A percentile compares a stretch with the other conserved stretches of the same genome.
Evolutionary conservation across 2,888 invertebrate species (phyloP).

Genomic region (Nomada ruficornis): DNA sequence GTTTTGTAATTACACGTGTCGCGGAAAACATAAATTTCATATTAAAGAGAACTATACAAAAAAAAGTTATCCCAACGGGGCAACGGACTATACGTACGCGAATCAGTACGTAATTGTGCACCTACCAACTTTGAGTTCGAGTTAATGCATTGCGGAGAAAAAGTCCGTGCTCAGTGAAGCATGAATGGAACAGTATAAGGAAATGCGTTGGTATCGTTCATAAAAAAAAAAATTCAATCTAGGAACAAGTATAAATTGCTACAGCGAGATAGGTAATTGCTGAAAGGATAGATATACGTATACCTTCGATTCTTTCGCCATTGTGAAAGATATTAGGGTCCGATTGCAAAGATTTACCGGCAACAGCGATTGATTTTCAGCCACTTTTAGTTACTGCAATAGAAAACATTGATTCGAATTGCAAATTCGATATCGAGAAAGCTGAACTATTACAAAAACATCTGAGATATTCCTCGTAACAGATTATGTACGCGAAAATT

Average conservation of each 20-base stretch:
- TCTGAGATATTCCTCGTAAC: too few relatives aligned
- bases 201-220: conserved; percentile 39
- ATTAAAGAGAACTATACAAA: not conserved
- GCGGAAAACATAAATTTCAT: conserved; percentile 5
- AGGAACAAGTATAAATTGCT: not conserved
- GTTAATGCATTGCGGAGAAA: conserved; percentile 22
- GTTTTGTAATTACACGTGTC: not conserved
- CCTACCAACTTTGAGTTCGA: conserved; percentile 11
- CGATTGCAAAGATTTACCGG: conserved; percentile 1
- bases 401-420: too few relatives aligned
- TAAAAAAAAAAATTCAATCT: conserved; percentile 23
- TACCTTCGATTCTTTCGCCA: conserved; percentile 13
- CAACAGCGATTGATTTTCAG: conserved; percentile 1
- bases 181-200: conserved; percentile 35
- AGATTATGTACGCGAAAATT: too few relatives aligned
- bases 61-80: not conserved
- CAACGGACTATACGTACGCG: not conserved
- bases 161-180: conserved; percentile 33
- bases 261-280: conserved; percentile 9
- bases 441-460: not conserved
- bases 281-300: not conserved
- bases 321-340: not conserved
- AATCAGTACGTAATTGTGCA: not conserved
- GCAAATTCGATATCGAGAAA: not conserved
- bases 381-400: not conserved